Percentiles rank a stretch among this genome's conserved stretches.
Evolutionary conservation across 2,888 invertebrate species (phyloP).

Genomic region (Catocala fraxini): DNA sequence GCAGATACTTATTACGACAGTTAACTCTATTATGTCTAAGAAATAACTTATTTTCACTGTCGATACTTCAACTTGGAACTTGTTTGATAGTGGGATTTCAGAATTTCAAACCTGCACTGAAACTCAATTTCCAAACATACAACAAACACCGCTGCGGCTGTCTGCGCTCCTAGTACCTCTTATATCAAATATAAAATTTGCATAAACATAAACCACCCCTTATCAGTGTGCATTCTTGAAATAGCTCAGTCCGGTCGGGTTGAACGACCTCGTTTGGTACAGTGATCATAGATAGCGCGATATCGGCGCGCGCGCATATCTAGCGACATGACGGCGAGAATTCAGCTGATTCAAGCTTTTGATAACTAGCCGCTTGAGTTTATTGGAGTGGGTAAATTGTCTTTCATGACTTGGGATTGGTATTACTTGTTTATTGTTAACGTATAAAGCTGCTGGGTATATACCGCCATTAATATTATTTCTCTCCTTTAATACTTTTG

Average conservation of each 20-base stretch:
- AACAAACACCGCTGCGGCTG: slow-evolving; percentile 10
- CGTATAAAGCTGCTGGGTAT: too few species aligned
- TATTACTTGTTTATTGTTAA: neutral
- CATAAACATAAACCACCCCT: slow-evolving; percentile 30
- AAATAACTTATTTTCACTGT: too few species aligned
- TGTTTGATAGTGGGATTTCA: too few species aligned
- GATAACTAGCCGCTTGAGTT: slow-evolving; percentile 39
- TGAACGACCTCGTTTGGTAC: slow-evolving; percentile 22
- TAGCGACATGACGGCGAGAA: slow-evolving; percentile 50
- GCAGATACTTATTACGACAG: too few species aligned
- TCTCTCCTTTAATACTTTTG: too few species aligned
- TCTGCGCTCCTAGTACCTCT: slow-evolving; percentile 19
- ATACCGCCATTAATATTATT: too few species aligned
- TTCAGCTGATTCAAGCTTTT: slow-evolving; percentile 41
- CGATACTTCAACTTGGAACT: too few species aligned
- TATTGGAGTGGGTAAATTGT: slow-evolving; percentile 27
- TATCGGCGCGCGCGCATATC: slow-evolving; percentile 46
- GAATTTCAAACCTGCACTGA: too few species aligned
- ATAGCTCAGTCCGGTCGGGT: slow-evolving; percentile 15
- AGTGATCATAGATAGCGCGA: slow-evolving; percentile 42
- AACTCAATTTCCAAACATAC: neutral
- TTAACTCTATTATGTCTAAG: too few species aligned
- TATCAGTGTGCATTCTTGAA: slow-evolving; percentile 26
- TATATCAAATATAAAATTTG: slow-evolving; percentile 21
- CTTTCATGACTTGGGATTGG: slow-evolving; percentile 2